These are phyloP conservation scores for Apamea anceps DNA, from an alignment of 2,888 invertebrate genomes.

Conservation along the genomic window DNA sequence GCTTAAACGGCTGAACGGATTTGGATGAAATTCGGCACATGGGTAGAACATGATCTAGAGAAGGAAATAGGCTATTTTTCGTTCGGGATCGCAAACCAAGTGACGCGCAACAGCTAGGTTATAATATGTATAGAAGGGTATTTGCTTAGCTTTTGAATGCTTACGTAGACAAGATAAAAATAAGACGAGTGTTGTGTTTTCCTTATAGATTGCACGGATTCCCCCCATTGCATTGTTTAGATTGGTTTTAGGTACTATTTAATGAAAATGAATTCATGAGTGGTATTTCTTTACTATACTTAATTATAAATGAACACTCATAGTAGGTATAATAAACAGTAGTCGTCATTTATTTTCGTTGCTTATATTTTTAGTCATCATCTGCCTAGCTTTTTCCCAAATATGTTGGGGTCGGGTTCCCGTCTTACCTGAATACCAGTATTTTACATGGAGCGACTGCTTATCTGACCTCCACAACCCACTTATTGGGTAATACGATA, in stretches of 20 bases:
- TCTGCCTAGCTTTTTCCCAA: too few species aligned
- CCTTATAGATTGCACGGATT: slow-evolving; percentile 34
- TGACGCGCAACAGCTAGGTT: background rate
- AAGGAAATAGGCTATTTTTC: background rate
- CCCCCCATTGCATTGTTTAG: slow-evolving; percentile 4
- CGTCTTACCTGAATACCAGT: too few species aligned
- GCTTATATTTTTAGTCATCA: too few species aligned
- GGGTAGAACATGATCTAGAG: background rate
- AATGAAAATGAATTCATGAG: background rate
- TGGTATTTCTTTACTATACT: background rate
- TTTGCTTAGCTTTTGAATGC: slow-evolving; percentile 24
- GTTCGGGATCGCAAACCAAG: background rate
- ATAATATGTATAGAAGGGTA: background rate
- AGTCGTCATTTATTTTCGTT: background rate
- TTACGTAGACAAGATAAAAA: slow-evolving; percentile 37
- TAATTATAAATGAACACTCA: background rate
- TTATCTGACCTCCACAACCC: too few species aligned
- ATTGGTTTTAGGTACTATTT: slow-evolving; percentile 10
- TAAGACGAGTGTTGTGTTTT: slow-evolving; percentile 31
- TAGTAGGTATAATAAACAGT: background rate
- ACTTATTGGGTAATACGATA: too few species aligned
- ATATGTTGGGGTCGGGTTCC: too few species aligned
- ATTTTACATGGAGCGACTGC: too few species aligned
- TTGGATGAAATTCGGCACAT: too few species aligned
- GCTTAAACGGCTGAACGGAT: too few species aligned